phyloP scores from a whole-genome alignment of 2,888 invertebrate genomes.

The Belgica antarctica region DNA sequence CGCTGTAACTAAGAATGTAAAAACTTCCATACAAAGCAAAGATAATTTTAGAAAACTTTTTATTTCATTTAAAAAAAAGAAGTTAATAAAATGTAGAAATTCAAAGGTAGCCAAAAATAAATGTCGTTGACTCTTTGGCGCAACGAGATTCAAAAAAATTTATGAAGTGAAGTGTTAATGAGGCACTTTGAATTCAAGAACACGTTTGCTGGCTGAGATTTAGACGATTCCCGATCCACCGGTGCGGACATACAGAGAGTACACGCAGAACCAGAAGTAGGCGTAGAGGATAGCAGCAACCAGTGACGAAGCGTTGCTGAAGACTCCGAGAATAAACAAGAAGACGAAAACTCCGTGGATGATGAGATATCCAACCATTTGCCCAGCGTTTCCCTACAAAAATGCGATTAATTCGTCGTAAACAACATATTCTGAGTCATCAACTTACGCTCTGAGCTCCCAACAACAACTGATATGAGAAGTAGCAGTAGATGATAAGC shows the following conservation, averaged over 20 bases:
- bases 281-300: background rate
- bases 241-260: conserved; percentile 23
- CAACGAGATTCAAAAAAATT: conserved; percentile 15
- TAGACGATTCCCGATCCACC: conserved; percentile 20
- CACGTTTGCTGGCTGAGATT: background rate
- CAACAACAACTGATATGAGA: conserved; percentile 27
- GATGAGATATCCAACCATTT: conserved; percentile 25
- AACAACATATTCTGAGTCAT: conserved; percentile 13
- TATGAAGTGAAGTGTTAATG: conserved; percentile 17
- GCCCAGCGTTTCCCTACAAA: conserved; percentile 17
- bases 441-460: conserved; percentile 21
- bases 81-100: background rate
- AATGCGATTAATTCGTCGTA: background rate
- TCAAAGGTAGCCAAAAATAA: too few species aligned
- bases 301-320: background rate
- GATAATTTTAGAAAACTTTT: background rate
- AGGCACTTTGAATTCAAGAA: conserved; percentile 18
- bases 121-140: background rate
- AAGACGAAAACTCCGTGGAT: conserved; percentile 27
- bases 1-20: too few species aligned
- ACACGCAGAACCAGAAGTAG: conserved; percentile 34
- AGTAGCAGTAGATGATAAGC: conserved; percentile 18
- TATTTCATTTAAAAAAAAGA: background rate
- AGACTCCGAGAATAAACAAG: conserved; percentile 17
- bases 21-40: too few species aligned